A percentile compares a stretch with the other conserved stretches of the same genome.
phyloP scores from a whole-genome alignment of 2,888 invertebrate species.

The Chrysopilus asiliformis region DNA sequence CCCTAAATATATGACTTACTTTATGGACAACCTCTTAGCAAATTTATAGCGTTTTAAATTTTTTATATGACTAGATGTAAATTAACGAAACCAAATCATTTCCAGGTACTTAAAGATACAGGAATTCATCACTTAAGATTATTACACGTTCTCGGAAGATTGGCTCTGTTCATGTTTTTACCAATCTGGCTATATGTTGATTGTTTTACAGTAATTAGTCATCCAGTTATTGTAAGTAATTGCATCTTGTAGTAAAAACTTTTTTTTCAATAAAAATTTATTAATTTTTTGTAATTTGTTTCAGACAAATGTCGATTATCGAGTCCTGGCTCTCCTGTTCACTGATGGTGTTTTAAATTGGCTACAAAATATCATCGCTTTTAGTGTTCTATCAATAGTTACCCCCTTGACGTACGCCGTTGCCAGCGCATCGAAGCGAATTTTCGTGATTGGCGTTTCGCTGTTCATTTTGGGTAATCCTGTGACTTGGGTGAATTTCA shows the following conservation, averaged over 20 bases:
- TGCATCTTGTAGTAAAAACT: slow-evolving; percentile 4
- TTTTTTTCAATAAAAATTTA: slow-evolving; percentile 2
- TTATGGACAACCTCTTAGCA: too few relatives aligned
- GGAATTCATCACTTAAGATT: slow-evolving; percentile 81
- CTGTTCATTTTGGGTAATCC: slow-evolving; percentile 81
- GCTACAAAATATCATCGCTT: slow-evolving; percentile 90
- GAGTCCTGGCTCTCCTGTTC: slow-evolving; percentile 47
- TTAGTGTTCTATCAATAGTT: slow-evolving; percentile 80
- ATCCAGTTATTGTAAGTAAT: slow-evolving; percentile 47
- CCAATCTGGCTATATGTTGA: slow-evolving; percentile 73
- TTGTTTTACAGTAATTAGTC: slow-evolving; percentile 45
- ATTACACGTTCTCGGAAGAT: slow-evolving; percentile 61
- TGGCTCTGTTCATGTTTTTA: slow-evolving; percentile 66
- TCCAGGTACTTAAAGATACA: slow-evolving; percentile 66
- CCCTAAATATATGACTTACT: too few relatives aligned
- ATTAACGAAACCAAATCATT: slow-evolving; percentile 1
- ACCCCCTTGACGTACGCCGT: slow-evolving; percentile 93
- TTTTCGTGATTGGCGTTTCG: slow-evolving; percentile 80
- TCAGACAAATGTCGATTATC: slow-evolving; percentile 40
- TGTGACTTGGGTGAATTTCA: slow-evolving; percentile 70
- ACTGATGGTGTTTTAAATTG: slow-evolving; percentile 81
- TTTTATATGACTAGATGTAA: background rate
- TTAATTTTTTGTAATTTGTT: slow-evolving; percentile 19
- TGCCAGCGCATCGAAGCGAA: slow-evolving; percentile 87
- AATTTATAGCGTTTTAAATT: background rate